A percentile compares a stretch with the other conserved stretches of the same genome.
phyloP scores from a whole-genome alignment of 2,113 vertebrate genomes.

The Podocnemis expansa region DNA sequence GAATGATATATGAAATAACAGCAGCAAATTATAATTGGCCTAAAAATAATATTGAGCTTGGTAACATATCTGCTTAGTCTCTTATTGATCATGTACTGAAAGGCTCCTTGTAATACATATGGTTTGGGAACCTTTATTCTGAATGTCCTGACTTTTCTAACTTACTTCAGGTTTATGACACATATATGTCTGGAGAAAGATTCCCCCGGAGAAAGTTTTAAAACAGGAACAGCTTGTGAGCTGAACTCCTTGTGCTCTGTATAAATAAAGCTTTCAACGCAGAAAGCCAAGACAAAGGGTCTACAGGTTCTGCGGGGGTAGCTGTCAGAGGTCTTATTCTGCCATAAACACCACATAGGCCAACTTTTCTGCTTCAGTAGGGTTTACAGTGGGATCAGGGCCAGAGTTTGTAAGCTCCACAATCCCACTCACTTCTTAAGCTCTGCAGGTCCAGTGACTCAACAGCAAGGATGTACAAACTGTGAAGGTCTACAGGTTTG shows the following conservation, averaged over 20 bases:
- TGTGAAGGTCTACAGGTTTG: background rate
- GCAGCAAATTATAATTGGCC: background rate
- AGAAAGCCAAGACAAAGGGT: background rate
- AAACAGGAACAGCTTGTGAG: background rate
- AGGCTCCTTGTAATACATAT: background rate
- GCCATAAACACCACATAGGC: background rate
- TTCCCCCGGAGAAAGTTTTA: constrained; percentile 4
- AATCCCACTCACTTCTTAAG: background rate
- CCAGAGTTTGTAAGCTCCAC: background rate
- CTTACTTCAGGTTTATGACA: background rate
- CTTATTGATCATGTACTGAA: background rate
- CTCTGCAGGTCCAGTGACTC: background rate
- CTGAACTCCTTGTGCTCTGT: background rate
- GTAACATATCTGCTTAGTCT: background rate
- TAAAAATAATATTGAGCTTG: background rate
- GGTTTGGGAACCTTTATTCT: background rate
- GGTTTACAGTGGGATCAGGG: fast-evolving
- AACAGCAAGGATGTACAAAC: background rate
- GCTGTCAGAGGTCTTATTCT: background rate
- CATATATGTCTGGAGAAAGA: background rate
- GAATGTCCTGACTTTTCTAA: background rate
- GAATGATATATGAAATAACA: background rate
- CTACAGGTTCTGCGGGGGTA: background rate
- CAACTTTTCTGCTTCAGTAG: background rate
- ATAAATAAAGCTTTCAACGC: background rate